These are phyloP conservation scores for Dicrostonyx torquatus DNA, from an alignment of 2,797 vertebrate genomes.

Conservation along the genomic window DNA sequence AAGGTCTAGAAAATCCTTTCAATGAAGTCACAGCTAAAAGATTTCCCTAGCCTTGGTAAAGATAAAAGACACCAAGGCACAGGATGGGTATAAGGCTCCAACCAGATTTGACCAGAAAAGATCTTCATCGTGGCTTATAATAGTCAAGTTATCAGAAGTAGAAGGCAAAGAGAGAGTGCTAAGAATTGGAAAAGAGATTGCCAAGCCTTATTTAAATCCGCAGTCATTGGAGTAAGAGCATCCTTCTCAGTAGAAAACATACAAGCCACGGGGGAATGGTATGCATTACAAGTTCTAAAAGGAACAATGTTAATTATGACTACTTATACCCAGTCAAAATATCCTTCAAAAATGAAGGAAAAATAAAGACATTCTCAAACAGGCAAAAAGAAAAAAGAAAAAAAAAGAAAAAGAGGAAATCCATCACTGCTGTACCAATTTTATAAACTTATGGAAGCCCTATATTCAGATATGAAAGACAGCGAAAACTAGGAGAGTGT, in stretches of 20 bases:
- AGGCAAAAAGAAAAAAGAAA: neutral
- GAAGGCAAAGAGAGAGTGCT: neutral
- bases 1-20: neutral
- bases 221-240: neutral
- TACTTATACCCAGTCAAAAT: neutral
- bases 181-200: neutral
- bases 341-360: neutral
- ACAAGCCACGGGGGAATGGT: neutral
- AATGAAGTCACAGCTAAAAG: neutral
- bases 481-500: neutral
- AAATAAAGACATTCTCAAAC: neutral
- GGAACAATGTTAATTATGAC: neutral
- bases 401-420: neutral
- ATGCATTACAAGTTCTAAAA: neutral
- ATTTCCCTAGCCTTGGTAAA: neutral
- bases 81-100: neutral
- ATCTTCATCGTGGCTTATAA: neutral
- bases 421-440: neutral
- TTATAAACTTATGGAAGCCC: neutral
- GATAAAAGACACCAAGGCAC: neutral
- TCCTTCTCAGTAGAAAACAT: neutral
- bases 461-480: neutral
- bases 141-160: neutral
- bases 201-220: neutral
- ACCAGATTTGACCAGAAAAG: neutral